Evolutionary conservation across 1,140 invertebrate genomes (phyloP), one percentile per base, ranked within the genome.

Genomic region (Ylistrum balloti): DNA sequence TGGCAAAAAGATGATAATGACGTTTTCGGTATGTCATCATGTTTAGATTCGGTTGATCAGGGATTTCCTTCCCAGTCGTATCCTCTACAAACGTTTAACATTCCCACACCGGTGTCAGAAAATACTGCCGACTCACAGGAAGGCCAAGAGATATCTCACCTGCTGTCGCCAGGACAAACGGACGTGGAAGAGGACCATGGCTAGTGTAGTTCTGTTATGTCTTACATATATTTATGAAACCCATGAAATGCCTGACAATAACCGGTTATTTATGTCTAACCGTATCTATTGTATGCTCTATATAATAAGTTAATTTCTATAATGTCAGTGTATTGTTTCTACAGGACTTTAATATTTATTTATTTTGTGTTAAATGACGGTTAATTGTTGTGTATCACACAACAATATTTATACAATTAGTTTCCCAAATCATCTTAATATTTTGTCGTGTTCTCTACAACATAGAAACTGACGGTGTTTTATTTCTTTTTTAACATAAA

Each of bases 211-310:
- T n/a, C n/a, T n/a, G n/a, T n/a, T n/a, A n/a, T n/a, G n/a, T n/a
- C n/a, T n/a, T n/a, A n/a, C n/a, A n/a, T n/a, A n/a, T n/a, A n/a
- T n/a, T n/a, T n/a, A n/a, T n/a, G n/a, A n/a, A n/a, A n/a, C n/a
- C n/a, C n/a, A n/a, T n/a, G n/a, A 2, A 28, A 74, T 28, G 7
- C 9, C 56, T 28, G n/a, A 9, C 11, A n/a, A n/a, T 28, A 28
- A n/a, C 56, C 56, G 56, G 56, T 74, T 74, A 74, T 28, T 28
- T n/a, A 74, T 74, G 56, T n/a, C 56, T 74, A 28, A 74, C n/a
- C 28, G 22, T 74, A 11, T 28, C 56, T 28, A 28, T 45, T 9
- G 10, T 45, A 17, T 13, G 1, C 20, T 74, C 5, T 74, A 74
- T 74, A 28, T 3, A 28, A n/a, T n/a, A n/a, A n/a, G n/a, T n/a